Evolutionary conservation across 2,113 vertebrate species (phyloP).

Genomic region (Peromyscus polionotus): DNA sequence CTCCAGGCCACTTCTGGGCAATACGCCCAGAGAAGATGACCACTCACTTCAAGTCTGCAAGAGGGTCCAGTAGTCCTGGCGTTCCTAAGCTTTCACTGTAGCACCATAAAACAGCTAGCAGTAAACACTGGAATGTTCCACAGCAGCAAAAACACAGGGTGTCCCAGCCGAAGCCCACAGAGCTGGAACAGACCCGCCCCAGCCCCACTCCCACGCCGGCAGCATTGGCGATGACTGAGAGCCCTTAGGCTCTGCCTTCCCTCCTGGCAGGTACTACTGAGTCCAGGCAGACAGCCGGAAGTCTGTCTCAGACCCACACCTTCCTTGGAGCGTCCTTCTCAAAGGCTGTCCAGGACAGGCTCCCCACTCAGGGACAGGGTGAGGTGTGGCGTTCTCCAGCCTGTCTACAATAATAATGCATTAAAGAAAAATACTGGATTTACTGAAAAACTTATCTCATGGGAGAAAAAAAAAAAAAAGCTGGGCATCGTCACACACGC

Average conservation of each 20-base stretch:
- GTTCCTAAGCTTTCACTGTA: background rate
- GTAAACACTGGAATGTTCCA: too few species aligned
- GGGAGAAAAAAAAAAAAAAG: background rate
- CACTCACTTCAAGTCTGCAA: background rate
- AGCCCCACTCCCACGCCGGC: background rate
- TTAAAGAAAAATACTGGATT: background rate
- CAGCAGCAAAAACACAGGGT: background rate
- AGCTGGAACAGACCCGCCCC: background rate
- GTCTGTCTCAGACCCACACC: background rate
- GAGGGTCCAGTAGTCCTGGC: background rate
- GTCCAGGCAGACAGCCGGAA: background rate
- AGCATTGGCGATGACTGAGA: background rate
- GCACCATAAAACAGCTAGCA: background rate
- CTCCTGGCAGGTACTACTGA: background rate
- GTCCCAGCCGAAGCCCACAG: background rate
- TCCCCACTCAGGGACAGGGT: fast-evolving
- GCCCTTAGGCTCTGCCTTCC: background rate
- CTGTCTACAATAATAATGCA: background rate
- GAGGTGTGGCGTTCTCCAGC: fast-evolving
- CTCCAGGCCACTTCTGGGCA: background rate
- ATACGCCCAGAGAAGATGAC: fast-evolving
- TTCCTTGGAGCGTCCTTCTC: background rate
- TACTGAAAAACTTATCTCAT: background rate
- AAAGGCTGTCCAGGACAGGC: background rate
- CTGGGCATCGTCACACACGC: background rate